These are phyloP conservation scores for Ginglymostoma cirratum DNA, from an alignment of 2,113 vertebrate species.

Conservation along the genomic window DNA sequence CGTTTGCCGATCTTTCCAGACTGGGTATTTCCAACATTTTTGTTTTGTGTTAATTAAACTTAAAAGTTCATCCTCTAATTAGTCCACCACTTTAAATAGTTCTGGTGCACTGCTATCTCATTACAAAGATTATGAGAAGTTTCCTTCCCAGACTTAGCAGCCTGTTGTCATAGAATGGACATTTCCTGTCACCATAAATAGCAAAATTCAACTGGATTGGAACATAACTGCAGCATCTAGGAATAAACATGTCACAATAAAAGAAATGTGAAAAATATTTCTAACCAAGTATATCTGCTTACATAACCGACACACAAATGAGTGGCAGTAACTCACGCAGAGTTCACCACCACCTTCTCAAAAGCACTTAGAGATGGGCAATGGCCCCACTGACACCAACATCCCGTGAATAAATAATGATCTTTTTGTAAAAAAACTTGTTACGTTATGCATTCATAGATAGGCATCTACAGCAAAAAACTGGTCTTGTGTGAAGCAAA, in stretches of 20 bases:
- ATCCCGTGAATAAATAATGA: too few species aligned
- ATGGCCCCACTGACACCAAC: too few species aligned
- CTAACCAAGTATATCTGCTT: too few species aligned
- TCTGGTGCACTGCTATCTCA: background rate
- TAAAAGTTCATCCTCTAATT: background rate
- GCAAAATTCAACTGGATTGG: background rate
- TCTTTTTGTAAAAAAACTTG: background rate
- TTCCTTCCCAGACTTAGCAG: background rate
- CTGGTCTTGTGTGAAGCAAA: background rate
- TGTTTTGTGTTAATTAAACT: background rate
- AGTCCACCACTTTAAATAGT: background rate
- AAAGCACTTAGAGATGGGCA: too few species aligned
- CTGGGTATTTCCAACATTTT: background rate
- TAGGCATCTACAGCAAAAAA: background rate
- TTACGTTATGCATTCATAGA: background rate
- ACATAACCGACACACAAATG: too few species aligned
- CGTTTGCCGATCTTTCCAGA: background rate
- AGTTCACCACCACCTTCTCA: too few species aligned
- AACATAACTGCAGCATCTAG: background rate
- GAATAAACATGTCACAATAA: background rate
- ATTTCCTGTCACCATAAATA: background rate
- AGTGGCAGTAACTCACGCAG: too few species aligned
- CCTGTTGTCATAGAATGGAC: background rate
- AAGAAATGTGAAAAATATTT: too few species aligned
- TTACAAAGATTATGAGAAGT: background rate